Percentiles rank a stretch among this genome's conserved stretches.
phyloP scores from a whole-genome alignment of 1,140 invertebrate genomes.

The Nephotettix cincticeps region DNA sequence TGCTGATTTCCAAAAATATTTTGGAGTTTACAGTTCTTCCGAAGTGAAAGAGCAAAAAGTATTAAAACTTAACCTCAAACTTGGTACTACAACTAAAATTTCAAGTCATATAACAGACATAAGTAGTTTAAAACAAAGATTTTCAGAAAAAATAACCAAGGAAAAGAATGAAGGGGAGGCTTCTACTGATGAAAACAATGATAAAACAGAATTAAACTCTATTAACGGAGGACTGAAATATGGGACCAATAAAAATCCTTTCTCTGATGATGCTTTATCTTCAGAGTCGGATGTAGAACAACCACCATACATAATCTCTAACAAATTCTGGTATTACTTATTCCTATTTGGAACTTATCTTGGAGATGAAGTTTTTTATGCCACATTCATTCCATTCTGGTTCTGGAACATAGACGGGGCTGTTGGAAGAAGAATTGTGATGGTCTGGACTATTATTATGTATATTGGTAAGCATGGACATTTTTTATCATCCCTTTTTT shows the following conservation, averaged over 20 bases:
- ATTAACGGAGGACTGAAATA: neutral
- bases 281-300: slow-evolving; percentile 33
- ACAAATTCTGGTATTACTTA: slow-evolving; percentile 83
- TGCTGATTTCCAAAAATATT: slow-evolving; percentile 37
- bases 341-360: slow-evolving; percentile 80
- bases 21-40: slow-evolving; percentile 34
- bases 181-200: neutral
- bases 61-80: neutral
- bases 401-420: slow-evolving; percentile 90
- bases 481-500: too few relatives aligned
- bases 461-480: slow-evolving; percentile 67
- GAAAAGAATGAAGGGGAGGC: neutral
- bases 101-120: neutral
- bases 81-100: neutral
- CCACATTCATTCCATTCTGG: slow-evolving; percentile 84
- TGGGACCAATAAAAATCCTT: neutral
- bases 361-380: slow-evolving; percentile 88
- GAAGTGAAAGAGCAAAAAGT: slow-evolving; percentile 3
- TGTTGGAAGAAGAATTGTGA: slow-evolving; percentile 72
- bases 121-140: slow-evolving; percentile 5
- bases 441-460: slow-evolving; percentile 85
- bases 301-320: slow-evolving; percentile 59
- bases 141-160: neutral
- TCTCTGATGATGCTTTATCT: neutral
- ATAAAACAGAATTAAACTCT: neutral